Evolutionary conservation across 2,113 vertebrate species (phyloP).

Genomic region (Procavia capensis): DNA sequence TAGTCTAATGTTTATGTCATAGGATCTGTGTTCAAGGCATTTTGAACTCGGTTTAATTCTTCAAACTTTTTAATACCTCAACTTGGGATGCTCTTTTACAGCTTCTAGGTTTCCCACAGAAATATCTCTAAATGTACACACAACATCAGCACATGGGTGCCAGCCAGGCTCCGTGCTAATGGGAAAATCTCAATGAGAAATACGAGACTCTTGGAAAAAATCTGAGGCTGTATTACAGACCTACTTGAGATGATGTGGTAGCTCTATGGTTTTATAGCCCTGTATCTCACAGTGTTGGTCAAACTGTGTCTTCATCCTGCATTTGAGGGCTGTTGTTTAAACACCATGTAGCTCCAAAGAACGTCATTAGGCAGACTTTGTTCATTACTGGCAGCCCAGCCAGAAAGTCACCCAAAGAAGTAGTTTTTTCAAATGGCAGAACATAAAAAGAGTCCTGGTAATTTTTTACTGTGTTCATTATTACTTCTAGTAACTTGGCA

Average conservation of each 20-base stretch:
- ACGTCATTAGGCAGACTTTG: background rate
- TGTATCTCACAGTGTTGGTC: background rate
- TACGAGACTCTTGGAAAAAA: background rate
- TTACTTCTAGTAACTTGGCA: background rate
- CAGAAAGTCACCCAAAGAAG: background rate
- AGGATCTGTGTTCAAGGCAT: background rate
- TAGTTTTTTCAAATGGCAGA: background rate
- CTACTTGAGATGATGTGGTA: background rate
- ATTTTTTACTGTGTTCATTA: background rate
- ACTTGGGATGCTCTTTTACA: background rate
- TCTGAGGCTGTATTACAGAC: background rate
- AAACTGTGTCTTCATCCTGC: background rate
- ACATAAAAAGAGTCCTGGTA: background rate
- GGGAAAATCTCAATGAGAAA: background rate
- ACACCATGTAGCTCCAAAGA: background rate
- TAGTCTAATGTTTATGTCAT: background rate
- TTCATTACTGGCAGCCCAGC: background rate
- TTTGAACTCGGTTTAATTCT: background rate
- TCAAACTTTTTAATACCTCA: background rate
- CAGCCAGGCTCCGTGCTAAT: background rate
- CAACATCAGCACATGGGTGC: background rate
- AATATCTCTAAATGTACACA: background rate
- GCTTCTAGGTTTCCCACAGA: background rate
- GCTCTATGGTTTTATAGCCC: background rate
- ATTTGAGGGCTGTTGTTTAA: background rate